Evolutionary conservation across 2,113 vertebrate genomes (phyloP).

Genomic region (Picathartes gymnocephalus): DNA sequence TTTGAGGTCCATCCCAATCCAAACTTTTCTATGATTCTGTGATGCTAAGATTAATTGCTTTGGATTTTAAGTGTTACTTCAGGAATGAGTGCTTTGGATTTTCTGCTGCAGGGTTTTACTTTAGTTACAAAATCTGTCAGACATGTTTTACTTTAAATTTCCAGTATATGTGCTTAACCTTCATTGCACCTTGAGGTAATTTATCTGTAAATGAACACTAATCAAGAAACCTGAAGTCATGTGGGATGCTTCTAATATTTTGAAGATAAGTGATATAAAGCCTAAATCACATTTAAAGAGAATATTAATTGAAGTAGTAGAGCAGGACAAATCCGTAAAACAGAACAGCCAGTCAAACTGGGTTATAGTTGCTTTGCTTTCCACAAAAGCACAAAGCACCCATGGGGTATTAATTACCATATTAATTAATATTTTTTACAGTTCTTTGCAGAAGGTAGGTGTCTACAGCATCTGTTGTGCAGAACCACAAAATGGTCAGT

Average conservation of each 20-base stretch:
- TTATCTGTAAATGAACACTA: neutral
- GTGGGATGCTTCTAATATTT: neutral
- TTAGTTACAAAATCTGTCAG: neutral
- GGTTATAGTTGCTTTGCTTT: slow-evolving; percentile 11
- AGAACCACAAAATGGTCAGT: neutral
- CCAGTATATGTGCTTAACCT: neutral
- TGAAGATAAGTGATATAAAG: neutral
- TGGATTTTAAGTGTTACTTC: neutral
- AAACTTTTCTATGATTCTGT: neutral
- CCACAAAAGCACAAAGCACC: neutral
- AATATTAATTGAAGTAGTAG: neutral
- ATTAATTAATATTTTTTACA: neutral
- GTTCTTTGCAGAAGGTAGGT: neutral
- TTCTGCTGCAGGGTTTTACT: neutral
- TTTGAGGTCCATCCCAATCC: neutral
- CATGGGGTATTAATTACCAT: neutral
- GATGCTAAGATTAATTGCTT: neutral
- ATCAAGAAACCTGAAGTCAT: neutral
- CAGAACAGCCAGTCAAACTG: neutral
- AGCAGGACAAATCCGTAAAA: neutral
- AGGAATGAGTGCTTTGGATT: neutral
- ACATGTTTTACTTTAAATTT: neutral
- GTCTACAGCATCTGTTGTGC: neutral
- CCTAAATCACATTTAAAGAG: neutral
- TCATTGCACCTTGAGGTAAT: neutral